Evolutionary conservation across 2,888 invertebrate species (phyloP).

Genomic region (Synanthedon andrenaeformis): DNA sequence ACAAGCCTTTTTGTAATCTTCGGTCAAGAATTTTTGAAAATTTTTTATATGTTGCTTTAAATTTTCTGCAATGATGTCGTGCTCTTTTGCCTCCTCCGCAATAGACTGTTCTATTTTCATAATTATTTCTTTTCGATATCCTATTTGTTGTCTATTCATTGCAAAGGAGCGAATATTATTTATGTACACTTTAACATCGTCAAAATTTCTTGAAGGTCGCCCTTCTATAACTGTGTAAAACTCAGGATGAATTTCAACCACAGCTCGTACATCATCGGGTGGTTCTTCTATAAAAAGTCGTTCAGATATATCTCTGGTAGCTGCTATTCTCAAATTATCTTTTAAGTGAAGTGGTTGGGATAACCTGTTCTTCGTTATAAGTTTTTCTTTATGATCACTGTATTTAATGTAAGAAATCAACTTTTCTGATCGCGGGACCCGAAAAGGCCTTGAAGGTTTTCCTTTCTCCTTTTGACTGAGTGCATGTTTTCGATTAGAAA

Average conservation of each 20-base stretch:
- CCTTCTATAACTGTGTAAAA: slow-evolving; percentile 75
- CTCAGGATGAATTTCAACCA: slow-evolving; percentile 74
- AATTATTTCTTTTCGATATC: slow-evolving; percentile 51
- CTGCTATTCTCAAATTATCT: slow-evolving; percentile 53
- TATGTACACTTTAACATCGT: slow-evolving; percentile 71
- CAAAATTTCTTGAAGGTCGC: slow-evolving; percentile 68
- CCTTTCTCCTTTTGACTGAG: slow-evolving; percentile 16
- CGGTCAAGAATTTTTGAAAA: slow-evolving; percentile 57
- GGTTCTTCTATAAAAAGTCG: slow-evolving; percentile 70
- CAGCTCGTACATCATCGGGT: slow-evolving; percentile 66
- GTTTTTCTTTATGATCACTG: slow-evolving; percentile 50
- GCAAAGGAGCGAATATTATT: slow-evolving; percentile 62
- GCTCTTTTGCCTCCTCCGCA: slow-evolving; percentile 36
- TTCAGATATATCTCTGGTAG: slow-evolving; percentile 64
- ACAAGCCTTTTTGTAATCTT: slow-evolving; percentile 58
- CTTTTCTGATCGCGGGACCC: slow-evolving; percentile 51
- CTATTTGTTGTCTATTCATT: slow-evolving; percentile 60
- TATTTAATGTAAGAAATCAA: slow-evolving; percentile 57
- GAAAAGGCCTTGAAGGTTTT: slow-evolving; percentile 31
- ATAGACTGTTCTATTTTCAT: slow-evolving; percentile 45
- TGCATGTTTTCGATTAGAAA: slow-evolving; percentile 50
- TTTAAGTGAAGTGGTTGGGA: slow-evolving; percentile 43
- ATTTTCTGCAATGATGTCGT: slow-evolving; percentile 36
- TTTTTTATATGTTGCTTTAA: slow-evolving; percentile 50
- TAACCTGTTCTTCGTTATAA: slow-evolving; percentile 28